Evolutionary conservation across 2,113 vertebrate genomes (phyloP).

Genomic region (Aramus guarauna): DNA sequence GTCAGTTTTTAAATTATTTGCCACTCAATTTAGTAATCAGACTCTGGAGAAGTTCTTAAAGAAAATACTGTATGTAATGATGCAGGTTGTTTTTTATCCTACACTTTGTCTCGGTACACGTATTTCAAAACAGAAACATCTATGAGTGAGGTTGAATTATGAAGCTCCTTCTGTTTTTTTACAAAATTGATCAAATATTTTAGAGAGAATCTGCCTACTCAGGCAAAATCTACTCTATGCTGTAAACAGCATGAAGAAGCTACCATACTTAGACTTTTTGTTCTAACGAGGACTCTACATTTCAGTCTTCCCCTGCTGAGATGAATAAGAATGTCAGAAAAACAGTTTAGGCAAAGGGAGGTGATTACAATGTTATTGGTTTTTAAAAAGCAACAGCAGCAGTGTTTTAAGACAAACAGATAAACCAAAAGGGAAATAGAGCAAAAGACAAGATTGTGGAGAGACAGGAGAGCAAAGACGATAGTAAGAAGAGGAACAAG

Average conservation of each 20-base stretch:
- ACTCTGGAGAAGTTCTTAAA: neutral
- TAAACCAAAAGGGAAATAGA: neutral
- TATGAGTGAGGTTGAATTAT: neutral
- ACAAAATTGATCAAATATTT: neutral
- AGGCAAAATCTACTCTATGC: neutral
- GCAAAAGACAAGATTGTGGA: neutral
- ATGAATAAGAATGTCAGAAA: neutral
- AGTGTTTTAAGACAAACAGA: neutral
- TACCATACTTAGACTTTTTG: neutral
- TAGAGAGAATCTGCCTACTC: neutral
- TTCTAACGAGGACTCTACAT: neutral
- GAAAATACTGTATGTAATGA: neutral
- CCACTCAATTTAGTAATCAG: neutral
- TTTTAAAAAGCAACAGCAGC: neutral
- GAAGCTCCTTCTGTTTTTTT: neutral
- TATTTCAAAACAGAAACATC: neutral
- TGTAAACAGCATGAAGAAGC: neutral
- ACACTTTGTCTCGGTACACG: neutral
- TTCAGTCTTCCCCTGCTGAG: neutral
- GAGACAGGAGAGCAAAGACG: neutral
- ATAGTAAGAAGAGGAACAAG: neutral
- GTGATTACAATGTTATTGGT: neutral
- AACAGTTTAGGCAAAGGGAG: neutral
- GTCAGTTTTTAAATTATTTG: neutral
- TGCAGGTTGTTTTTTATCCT: neutral